phyloP scores from a whole-genome alignment of 2,888 invertebrate genomes.

The Entomobrya multifasciata region DNA sequence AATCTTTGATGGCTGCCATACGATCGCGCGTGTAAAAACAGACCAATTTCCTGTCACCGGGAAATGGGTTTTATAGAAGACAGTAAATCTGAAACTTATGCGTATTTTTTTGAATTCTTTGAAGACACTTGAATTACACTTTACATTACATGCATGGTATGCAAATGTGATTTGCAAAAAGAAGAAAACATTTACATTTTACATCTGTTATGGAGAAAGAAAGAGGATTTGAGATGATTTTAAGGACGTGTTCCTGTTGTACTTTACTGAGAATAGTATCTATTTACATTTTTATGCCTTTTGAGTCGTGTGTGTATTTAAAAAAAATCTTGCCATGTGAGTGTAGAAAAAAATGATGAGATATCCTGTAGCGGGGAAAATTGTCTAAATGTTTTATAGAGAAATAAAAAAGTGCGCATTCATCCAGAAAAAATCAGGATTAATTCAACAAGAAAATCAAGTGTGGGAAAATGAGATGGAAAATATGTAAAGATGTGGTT shows the following conservation, averaged over 20 bases:
- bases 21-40: constrained; percentile 29
- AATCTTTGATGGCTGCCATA: constrained; percentile 44
- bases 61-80: too few relatives aligned
- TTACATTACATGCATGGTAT: too few relatives aligned
- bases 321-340: too few relatives aligned
- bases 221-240: background rate
- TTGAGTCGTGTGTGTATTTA: background rate
- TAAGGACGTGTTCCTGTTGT: background rate
- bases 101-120: too few relatives aligned
- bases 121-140: too few relatives aligned
- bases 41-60: background rate
- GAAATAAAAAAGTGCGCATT: background rate
- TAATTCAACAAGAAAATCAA: background rate
- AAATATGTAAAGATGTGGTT: background rate
- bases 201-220: background rate
- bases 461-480: background rate
- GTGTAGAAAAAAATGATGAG: too few relatives aligned
- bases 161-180: background rate
- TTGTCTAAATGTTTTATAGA: background rate
- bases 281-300: background rate
- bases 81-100: too few relatives aligned
- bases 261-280: background rate
- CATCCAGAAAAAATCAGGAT: too few relatives aligned
- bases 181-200: background rate
- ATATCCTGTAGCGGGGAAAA: too few relatives aligned